Evolutionary conservation across 2,113 vertebrate species (phyloP).

Genomic region (Nettapus auritus): DNA sequence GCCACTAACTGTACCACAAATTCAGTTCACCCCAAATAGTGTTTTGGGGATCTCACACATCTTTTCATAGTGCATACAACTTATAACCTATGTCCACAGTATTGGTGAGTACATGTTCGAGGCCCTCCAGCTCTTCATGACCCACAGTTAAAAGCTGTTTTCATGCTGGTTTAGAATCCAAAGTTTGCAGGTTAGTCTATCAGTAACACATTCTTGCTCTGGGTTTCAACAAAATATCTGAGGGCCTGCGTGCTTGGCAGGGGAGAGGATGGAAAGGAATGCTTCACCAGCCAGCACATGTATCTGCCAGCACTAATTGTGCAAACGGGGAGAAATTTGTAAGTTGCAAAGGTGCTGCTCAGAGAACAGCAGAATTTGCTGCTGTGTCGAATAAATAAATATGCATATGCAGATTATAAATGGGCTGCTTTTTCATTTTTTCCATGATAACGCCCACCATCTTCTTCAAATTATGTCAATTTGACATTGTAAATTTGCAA

Average conservation of each 20-base stretch:
- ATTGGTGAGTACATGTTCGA: background rate
- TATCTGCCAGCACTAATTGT: slow-evolving; percentile 58
- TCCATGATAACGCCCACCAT: background rate
- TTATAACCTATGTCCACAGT: background rate
- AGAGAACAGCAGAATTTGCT: slow-evolving; percentile 47
- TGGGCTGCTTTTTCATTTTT: background rate
- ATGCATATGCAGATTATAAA: slow-evolving; percentile 60
- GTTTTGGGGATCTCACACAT: background rate
- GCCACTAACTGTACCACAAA: accelerated
- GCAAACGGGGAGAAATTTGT: slow-evolving; percentile 57
- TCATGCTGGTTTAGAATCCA: background rate
- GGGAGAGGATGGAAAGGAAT: background rate
- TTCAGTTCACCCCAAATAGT: background rate
- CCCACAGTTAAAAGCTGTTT: background rate
- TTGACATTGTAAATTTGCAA: slow-evolving; percentile 58
- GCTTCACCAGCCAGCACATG: slow-evolving; percentile 29
- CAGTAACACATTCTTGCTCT: background rate
- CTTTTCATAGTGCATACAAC: background rate
- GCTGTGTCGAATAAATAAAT: slow-evolving; percentile 58
- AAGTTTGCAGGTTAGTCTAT: background rate
- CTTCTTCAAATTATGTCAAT: slow-evolving; percentile 55
- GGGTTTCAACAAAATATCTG: background rate
- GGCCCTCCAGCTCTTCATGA: background rate
- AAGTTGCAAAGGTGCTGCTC: slow-evolving; percentile 38
- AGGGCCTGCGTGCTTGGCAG: background rate